Conservation (phyloP, 2,888 invertebrate species). For the Galerucella nymphaeae region DNA sequence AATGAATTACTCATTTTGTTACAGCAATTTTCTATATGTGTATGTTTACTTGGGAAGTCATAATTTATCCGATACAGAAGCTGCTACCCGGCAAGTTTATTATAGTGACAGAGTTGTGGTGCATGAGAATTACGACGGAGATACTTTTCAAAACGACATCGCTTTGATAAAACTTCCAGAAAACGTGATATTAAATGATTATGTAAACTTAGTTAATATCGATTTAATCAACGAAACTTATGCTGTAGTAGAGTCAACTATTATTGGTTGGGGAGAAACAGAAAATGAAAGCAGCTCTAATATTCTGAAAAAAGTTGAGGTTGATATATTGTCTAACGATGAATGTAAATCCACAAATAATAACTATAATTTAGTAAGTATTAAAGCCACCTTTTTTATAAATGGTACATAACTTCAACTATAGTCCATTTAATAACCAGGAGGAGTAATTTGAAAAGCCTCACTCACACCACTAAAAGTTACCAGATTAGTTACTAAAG, state of each 20-base stretch:
- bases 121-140: slow-evolving; percentile 16
- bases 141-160: slow-evolving; percentile 27
- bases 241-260: slow-evolving; percentile 29
- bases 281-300: slow-evolving; percentile 24
- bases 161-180: slow-evolving; percentile 41
- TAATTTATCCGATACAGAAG: slow-evolving; percentile 28
- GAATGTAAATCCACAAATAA: slow-evolving; percentile 25
- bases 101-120: slow-evolving; percentile 3
- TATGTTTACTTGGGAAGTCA: slow-evolving; percentile 41
- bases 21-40: slow-evolving; percentile 35
- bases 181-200: slow-evolving; percentile 37
- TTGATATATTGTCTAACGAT: slow-evolving; percentile 37
- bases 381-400: not conserved
- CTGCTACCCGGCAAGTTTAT: slow-evolving; percentile 19
- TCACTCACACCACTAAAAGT: no score
- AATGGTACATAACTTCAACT: no score
- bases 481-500: no score
- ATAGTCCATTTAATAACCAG: no score
- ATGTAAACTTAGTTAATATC: slow-evolving; percentile 33
- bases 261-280: slow-evolving; percentile 44
- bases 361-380: slow-evolving; percentile 16
- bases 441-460: no score
- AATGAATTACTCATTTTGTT: slow-evolving; percentile 20
- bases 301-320: slow-evolving; percentile 37
- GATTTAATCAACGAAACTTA: slow-evolving; percentile 25